Percentiles rank a stretch among this genome's conserved stretches.
Conservation (phyloP, 2,113 vertebrate genomes). For the Ctenodactylus gundi region DNA sequence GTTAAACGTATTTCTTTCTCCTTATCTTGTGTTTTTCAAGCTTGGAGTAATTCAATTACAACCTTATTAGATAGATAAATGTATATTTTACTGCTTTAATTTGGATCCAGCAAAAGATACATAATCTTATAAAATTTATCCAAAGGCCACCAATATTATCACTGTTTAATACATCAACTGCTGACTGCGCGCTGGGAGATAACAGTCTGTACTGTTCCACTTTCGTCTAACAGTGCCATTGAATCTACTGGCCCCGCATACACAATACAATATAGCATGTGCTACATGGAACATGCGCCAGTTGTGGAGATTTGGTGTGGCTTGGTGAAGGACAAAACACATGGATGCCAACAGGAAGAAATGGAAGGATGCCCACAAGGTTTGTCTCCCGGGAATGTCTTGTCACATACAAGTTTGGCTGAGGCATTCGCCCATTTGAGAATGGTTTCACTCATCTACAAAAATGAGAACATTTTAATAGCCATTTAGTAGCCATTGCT, state of each 20-base stretch:
- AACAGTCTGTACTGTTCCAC: neutral
- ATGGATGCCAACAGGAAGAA: neutral
- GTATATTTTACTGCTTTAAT: conserved; percentile 46
- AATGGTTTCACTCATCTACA: neutral
- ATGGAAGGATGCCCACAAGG: too few relatives aligned
- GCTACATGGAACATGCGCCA: neutral
- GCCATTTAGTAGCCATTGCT: neutral
- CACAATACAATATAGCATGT: neutral
- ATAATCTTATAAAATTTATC: neutral
- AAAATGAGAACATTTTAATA: neutral
- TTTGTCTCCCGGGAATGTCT: neutral
- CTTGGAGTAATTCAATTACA: neutral
- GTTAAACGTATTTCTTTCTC: conserved; percentile 24
- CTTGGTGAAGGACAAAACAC: neutral
- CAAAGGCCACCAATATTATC: neutral
- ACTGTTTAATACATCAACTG: neutral
- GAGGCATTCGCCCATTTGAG: neutral
- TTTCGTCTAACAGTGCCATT: too few relatives aligned
- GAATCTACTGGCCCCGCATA: too few relatives aligned
- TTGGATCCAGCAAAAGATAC: conserved; percentile 41
- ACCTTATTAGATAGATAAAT: conserved; percentile 48
- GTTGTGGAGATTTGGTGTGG: neutral
- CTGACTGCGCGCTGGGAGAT: neutral
- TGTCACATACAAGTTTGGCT: rapidly evolving
- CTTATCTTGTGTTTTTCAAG: conserved; percentile 46